These are phyloP conservation scores for Nycticebus coucang DNA, from an alignment of 2,113 vertebrate genomes.

Conservation along the genomic window DNA sequence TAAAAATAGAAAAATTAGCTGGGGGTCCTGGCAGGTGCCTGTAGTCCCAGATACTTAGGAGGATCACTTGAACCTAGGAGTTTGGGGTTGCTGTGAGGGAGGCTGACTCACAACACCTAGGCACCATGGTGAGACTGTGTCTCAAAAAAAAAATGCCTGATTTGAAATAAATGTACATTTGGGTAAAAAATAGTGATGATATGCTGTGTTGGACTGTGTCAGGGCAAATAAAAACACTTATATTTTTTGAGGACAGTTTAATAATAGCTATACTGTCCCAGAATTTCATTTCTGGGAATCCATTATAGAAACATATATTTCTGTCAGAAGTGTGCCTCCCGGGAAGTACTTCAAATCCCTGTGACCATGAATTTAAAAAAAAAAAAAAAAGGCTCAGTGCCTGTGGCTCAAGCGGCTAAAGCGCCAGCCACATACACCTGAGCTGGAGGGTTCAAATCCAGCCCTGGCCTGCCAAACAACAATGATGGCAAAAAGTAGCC, in stretches of 20 bases:
- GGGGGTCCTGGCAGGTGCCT: no score
- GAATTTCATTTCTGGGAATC: not conserved
- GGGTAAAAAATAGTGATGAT: not conserved
- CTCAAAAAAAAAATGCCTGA: not conserved
- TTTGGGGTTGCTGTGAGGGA: no score
- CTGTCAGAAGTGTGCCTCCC: not conserved
- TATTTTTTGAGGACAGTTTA: not conserved
- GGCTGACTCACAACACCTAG: no score
- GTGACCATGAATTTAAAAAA: not conserved
- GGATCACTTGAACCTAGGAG: no score
- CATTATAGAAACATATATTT: not conserved
- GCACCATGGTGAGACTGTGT: no score
- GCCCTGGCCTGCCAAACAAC: no score
- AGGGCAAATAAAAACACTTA: not conserved
- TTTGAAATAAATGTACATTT: not conserved
- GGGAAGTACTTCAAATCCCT: not conserved
- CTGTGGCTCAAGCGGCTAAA: no score
- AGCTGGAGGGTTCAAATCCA: no score
- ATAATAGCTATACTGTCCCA: not conserved
- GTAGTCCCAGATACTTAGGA: no score
- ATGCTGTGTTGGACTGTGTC: not conserved
- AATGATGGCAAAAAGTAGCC: no score
- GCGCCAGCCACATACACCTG: no score
- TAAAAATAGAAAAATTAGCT: no score
- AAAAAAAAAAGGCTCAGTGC: not conserved